Base-by-base conservation (phyloP, 2,113 vertebrate species). In the Colinus virginianus region DNA sequence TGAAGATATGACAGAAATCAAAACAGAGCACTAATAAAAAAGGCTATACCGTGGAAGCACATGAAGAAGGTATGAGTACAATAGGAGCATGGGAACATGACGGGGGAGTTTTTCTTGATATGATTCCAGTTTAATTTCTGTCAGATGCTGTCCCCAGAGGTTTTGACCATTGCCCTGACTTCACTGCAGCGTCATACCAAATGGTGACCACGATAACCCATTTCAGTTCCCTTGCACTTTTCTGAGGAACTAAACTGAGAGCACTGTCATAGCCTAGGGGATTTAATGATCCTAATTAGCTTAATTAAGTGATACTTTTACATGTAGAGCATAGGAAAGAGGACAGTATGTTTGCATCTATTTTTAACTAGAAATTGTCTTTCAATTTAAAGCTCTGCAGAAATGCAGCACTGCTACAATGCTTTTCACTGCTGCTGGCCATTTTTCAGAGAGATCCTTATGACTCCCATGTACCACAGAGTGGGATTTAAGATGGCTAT, bases 281-380 rank as follows among this genome's bases (percentile, higher is more conserved):
- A 87, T 71, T 93, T 55, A 87, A 74, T 84, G 68, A 88, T 30
- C 21, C 26, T 88, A 78, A 91, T 94, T 78, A 92, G 21, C 38
- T 91, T 56, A 97, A 93, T 93, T 81, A 89, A 87, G 58, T 71
- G 20, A 3, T 68, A 86, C 15, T 78, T 93, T 69, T 45, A 28
- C 66, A 91, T 75, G n/a, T 30, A 75, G n/a, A 90, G 16, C 8
- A 63, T 36, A 77, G 23, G 75, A 87, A 91, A 80, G 5, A 25
- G 48, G 55, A 45, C 8, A 48, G 14, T 5, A 48, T 18, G 8
- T 48, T 90, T 81, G 6, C 36, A 58, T 40, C 49, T 88, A 38
- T 92, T 94, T 95, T 92, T 84, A 92, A 75, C 6, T 34, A 74
- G 51, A 74, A 83, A 74, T 62, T 56, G 8, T 68, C 86, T 4